phyloP scores from a whole-genome alignment of 2,113 vertebrate species.

The Glareola pratincola region DNA sequence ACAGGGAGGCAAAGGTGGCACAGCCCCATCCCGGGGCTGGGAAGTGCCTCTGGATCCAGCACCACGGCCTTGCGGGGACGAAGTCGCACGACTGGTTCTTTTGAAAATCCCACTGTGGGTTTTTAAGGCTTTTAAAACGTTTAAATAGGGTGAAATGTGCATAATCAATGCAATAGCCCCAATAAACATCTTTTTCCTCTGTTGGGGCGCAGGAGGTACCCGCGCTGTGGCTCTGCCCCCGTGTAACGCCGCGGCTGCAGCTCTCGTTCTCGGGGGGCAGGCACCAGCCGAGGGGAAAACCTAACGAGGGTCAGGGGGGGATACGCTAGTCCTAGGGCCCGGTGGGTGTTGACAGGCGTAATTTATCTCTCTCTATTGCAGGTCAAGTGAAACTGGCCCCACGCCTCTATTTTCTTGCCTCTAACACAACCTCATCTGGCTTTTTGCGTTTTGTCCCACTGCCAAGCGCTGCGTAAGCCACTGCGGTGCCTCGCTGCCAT shows the following conservation, averaged over 20 bases:
- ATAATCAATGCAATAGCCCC: neutral
- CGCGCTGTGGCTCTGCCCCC: fast-evolving
- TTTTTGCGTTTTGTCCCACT: neutral
- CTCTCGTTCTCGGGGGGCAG: neutral
- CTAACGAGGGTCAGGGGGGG: neutral
- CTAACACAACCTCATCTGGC: neutral
- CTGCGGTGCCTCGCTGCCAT: neutral
- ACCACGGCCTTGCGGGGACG: neutral
- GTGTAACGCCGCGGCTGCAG: neutral
- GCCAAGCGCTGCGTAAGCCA: neutral
- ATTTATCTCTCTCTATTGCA: neutral
- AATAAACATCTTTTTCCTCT: neutral
- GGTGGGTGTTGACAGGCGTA: neutral
- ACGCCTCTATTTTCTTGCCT: neutral
- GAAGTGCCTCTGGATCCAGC: neutral
- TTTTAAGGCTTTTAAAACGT: neutral
- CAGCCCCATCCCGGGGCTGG: neutral
- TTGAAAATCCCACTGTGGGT: neutral
- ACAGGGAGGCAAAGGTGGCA: neutral
- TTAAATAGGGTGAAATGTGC: neutral
- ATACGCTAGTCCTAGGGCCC: neutral
- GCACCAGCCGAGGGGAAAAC: neutral
- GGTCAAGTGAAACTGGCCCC: neutral
- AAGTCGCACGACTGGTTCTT: neutral
- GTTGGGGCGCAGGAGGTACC: neutral